Evolutionary conservation across 2,888 invertebrate genomes (phyloP), one percentile per base, ranked within the genome.

Genomic region (Caenorhabditis zanzibari): DNA sequence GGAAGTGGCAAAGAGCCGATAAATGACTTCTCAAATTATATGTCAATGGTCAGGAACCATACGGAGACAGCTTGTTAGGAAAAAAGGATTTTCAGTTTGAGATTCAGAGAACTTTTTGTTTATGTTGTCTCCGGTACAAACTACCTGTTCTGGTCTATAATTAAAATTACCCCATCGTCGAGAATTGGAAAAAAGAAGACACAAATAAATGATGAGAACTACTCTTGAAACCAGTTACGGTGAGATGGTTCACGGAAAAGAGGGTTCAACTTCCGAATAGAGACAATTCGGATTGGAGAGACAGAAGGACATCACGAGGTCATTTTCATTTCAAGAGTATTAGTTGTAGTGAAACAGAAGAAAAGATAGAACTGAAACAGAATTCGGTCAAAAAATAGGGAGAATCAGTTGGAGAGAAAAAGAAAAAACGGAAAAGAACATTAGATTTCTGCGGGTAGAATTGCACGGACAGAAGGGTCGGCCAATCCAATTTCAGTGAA

Each of bases 301-400:
- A 63, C 49, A 69, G 64, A 72, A 12, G 44, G 26, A 10, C 10
- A 63, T 71, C 71, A 71, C 79, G 79, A 79, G 79, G 79, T 71
- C 79, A 71, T 77, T 77, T 75, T 61, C 59, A 68, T 66, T 66
- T 66, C 66, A 32, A 66, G 64, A 64, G 47, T 47, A 19, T 5
- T 47, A 6, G 47, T 58, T 12, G 66, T 52, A 76, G 44, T 63
- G 64, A 69, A 68, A 66, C n/a, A 32, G 52, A 32, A 19, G 58
- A 44, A 69, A 61, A 68, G 38, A n/a, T n/a, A 35, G 61, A 44
- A 66, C 66, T 54, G 44, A 64, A 64, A 64, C 54, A 66, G 54
- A 49, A 35, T 66, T 66, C 12, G 66, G 66, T 66, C 66, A 22
- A 52, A 66, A 66, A 64, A 24, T 61, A 16, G 24, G 14, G 5